A percentile compares a stretch with the other conserved stretches of the same genome.
phyloP scores from a whole-genome alignment of 2,113 vertebrate species.

The Mugil cephalus region DNA sequence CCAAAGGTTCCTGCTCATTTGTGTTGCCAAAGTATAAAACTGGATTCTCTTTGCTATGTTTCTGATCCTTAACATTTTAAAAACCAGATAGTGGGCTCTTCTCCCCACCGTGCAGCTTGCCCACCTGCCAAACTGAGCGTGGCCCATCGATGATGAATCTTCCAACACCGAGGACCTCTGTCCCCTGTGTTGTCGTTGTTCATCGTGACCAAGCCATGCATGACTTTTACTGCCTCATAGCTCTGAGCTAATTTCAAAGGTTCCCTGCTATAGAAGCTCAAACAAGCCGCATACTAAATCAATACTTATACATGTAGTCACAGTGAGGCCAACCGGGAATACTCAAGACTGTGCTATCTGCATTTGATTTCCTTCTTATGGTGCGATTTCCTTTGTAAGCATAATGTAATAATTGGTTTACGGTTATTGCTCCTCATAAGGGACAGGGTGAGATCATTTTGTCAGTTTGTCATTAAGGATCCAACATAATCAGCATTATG shows the following conservation, averaged over 20 bases:
- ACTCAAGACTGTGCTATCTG: slow-evolving; percentile 39
- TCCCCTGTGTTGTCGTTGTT: no score
- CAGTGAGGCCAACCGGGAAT: slow-evolving; percentile 37
- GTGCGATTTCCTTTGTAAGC: slow-evolving; percentile 50
- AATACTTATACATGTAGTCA: slow-evolving; percentile 24
- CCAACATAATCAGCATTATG: slow-evolving; percentile 43
- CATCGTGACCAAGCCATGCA: slow-evolving; percentile 36
- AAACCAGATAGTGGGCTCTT: slow-evolving; percentile 8
- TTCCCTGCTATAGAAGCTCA: slow-evolving; percentile 19
- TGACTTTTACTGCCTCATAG: slow-evolving; percentile 44
- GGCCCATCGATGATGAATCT: slow-evolving; percentile 32
- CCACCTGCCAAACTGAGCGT: slow-evolving; percentile 17
- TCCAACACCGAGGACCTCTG: slow-evolving; percentile 16
- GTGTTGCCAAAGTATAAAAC: neutral
- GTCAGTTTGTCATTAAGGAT: slow-evolving; percentile 36
- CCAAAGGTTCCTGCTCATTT: neutral
- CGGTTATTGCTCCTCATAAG: slow-evolving; percentile 48
- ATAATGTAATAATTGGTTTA: slow-evolving; percentile 60
- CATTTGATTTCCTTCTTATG: slow-evolving; percentile 50
- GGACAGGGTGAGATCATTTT: slow-evolving; percentile 48
- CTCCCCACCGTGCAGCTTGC: neutral
- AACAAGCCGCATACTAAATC: slow-evolving; percentile 29
- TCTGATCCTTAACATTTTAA: slow-evolving; percentile 18
- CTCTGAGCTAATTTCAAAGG: slow-evolving; percentile 45
- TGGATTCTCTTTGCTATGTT: neutral